phyloP scores from a whole-genome alignment of 2,113 vertebrate species.

The Capreolus pygargus region DNA sequence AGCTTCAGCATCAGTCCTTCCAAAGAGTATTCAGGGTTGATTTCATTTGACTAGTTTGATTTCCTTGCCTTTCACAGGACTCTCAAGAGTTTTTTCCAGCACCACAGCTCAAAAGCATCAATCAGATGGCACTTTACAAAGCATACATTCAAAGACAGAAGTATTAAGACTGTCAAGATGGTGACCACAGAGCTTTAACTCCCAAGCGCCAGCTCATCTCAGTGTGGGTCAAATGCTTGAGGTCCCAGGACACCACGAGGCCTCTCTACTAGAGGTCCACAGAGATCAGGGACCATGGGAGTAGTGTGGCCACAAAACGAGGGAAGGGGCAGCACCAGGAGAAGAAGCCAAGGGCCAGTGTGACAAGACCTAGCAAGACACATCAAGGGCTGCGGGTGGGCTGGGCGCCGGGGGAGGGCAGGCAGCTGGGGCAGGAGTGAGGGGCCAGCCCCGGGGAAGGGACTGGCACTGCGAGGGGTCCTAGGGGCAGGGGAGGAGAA shows the following conservation, averaged over 20 bases:
- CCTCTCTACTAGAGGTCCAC: background rate
- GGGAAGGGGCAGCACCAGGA: background rate
- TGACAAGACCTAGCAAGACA: background rate
- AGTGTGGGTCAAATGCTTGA: background rate
- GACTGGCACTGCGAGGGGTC: no score
- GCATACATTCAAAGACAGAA: background rate
- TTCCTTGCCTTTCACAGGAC: background rate
- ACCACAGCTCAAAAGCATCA: background rate
- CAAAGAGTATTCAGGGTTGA: background rate
- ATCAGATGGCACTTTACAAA: background rate
- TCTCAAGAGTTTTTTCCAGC: background rate
- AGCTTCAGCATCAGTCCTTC: background rate
- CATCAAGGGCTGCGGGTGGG: no score
- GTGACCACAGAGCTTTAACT: background rate
- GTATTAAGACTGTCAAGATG: background rate
- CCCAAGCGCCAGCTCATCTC: background rate
- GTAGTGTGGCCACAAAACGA: background rate
- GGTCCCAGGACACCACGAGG: background rate
- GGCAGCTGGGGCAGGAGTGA: background rate
- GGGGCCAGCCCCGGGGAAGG: no score
- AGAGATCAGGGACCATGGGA: no score
- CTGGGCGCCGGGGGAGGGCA: background rate
- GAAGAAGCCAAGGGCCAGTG: background rate
- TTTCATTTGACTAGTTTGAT: background rate
- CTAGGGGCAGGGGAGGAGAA: background rate